Base-by-base conservation (phyloP, 2,888 invertebrate species). In the Cheilosia soror region DNA sequence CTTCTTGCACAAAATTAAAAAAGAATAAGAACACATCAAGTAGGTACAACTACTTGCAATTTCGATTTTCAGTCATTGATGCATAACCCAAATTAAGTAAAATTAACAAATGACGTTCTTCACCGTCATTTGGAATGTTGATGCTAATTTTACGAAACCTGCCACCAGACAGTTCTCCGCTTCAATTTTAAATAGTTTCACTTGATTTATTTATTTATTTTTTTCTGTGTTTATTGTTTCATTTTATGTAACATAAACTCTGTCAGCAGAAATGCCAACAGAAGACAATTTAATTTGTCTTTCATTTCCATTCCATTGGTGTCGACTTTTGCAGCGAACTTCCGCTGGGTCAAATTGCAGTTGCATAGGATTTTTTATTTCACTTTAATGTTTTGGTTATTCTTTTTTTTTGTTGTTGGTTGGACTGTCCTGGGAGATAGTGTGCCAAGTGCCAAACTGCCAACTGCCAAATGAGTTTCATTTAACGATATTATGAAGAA, bases 201-300 rank as follows among this genome's bases (percentile, higher is more conserved):
- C 29, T 66, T 49, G 15, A 29, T 42, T 63, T 62, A 33, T 72
- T 5, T 25, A 33, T 37, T 47, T n/a, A n/a, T 31, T 44, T 75
- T 20, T 75, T 76, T 20, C 9, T 47, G 20, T 58, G 40, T 66
- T 65, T 71, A 49, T 57, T 57, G 5, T 47, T 76, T 49, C 66
- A 66, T 53, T 68, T 57, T 7, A 37, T n/a, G 33, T 15, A 57
- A n/a, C n/a, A 47, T 49, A 55, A 68, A 81, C 73, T 42, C 27
- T 83, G 78, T 83, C 78, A 83, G 78, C 83, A 78, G 20, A 78
- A 78, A 44, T 78, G 62, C 20, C 42, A 55, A 51, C 57, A 37
- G 77, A 68, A 13, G 57, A 57, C 44, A 71, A 82, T 57, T 72
- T 13, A 25, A 77, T 47, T 62, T 49, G 15, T 37, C n/a, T 77